Evolutionary conservation across 2,888 invertebrate genomes (phyloP), one percentile per base, ranked within the genome.

Genomic region (Trypoxylon attenuatum): DNA sequence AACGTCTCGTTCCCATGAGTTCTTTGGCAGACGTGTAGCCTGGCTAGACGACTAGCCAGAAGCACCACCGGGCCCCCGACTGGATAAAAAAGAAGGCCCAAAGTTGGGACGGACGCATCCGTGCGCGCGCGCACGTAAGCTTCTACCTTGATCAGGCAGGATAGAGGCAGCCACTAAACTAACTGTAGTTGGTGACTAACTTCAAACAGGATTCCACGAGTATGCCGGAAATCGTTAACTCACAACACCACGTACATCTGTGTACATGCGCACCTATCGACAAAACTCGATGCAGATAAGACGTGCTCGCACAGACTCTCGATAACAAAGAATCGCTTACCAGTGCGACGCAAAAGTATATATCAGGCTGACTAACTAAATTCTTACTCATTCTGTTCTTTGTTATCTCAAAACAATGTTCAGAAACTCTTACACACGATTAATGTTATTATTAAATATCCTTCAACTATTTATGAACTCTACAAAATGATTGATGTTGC

Each of bases 101-200:
- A 55, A 33, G 38, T 52, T 50, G 19, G 22, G 46, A 58, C 52
- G 55, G 60, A 47, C 66, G 43, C 41, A 58, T 69, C 57, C 62
- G 33, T n/a, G n/a, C n/a, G n/a, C n/a, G 62, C 47, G 42, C 51
- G 58, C 62, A 53, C 59, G 69, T 55, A 58, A 55, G 47, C 66
- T 63, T 54, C 67, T 56, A 66, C 59, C 69, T 70, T 51, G 75
- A 75, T 67, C 74, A 50, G 51, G 59, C 67, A 52, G 72, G 52
- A 69, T 56, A 66, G 58, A 61, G 10, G 33, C 33, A 41, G 62
- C 50, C 73, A 73, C 76, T 71, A 76, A 77, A 69, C 72, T 78
- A 78, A 78, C 78, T 78, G 78, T 78, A 71, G 73, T 77, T 71
- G 65, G 72, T 69, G 76, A 76, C 71, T 69, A 71, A 69, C 72